phyloP scores from a whole-genome alignment of 2,888 invertebrate species.

The Noctua janthina region DNA sequence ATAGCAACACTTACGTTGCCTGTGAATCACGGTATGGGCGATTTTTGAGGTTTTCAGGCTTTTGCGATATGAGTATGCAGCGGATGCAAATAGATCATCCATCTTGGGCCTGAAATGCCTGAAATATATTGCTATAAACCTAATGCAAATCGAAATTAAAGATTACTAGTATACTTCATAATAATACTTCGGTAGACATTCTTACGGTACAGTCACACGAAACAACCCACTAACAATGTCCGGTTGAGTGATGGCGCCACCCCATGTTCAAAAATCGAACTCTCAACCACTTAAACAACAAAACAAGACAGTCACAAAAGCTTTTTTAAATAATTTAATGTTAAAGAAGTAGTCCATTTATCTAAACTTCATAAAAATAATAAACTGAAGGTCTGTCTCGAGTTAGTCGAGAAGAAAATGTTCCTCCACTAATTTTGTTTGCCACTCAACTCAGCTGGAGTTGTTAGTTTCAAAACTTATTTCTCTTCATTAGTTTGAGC shows the following conservation, averaged over 20 bases:
- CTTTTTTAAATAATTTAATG: not conserved
- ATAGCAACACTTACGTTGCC: too few relatives aligned
- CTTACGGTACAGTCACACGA: not conserved
- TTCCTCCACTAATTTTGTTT: conserved; percentile 35
- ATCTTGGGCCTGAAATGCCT: not conserved
- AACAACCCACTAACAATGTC: not conserved
- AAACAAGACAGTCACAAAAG: not conserved
- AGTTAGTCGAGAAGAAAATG: conserved; percentile 18
- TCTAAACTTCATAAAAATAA: not conserved
- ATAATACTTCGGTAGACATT: not conserved
- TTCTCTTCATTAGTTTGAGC: conserved; percentile 52
- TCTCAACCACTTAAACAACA: not conserved
- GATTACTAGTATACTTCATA: not conserved
- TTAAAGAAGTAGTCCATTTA: not conserved
- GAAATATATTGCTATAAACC: not conserved
- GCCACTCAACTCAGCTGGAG: conserved; percentile 10
- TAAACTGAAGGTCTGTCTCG: not conserved
- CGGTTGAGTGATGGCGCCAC: not conserved
- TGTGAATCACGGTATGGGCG: too few relatives aligned
- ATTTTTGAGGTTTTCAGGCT: not conserved
- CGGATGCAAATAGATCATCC: not conserved
- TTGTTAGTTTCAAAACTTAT: conserved; percentile 40
- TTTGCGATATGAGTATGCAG: not conserved
- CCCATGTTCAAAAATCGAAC: not conserved
- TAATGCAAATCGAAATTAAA: too few relatives aligned